Evolutionary conservation across 2,888 invertebrate genomes (phyloP), one percentile per base, ranked within the genome.

Genomic region (Atherix ibis): DNA sequence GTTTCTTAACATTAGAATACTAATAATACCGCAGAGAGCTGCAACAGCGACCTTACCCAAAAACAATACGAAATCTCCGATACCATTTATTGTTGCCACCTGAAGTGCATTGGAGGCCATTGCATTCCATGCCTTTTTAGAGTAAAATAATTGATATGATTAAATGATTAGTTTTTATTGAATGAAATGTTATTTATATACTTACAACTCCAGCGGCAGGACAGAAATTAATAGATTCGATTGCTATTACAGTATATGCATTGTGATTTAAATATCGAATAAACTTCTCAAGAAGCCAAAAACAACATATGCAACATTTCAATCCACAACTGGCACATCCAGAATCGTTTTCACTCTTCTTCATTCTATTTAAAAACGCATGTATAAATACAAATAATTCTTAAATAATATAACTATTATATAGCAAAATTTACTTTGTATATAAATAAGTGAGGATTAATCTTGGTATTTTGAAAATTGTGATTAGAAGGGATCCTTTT

Each of bases 171-270:
- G 17, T 32, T 22, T 35, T 26, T 2, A 18, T 12, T 17, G 12
- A 29, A 27, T 10, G 24, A 25, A 25, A 34, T 36, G 10, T 12
- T 10, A 5, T 13, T 5, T 8, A 24, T 18, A 28, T 27, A 62
- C 67, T 64, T 63, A 89, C 91, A 62, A 80, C 83, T 51, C 71
- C 78, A 32, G 91, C 88, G 26, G 91, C 87, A 48, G 83, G 77
- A 52, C 89, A 92, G 58, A 92, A 92, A 54, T 82, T 76, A 38
- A 79, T 79, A 34, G 91, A 82, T 58, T 88, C 85, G 48, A 92
- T 88, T 8, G 91, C 88, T 39, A 92, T 81, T 31, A 92, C 83
- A 1, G 91, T 89, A 53, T 92, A 94, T 1, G 92, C 92, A 57
- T 94, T 94, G 53, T 89, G 88, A 59, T 91, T 91, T 51, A 95